Conservation (phyloP, 2,888 invertebrate genomes). For the Drosophila mimica region DNA sequence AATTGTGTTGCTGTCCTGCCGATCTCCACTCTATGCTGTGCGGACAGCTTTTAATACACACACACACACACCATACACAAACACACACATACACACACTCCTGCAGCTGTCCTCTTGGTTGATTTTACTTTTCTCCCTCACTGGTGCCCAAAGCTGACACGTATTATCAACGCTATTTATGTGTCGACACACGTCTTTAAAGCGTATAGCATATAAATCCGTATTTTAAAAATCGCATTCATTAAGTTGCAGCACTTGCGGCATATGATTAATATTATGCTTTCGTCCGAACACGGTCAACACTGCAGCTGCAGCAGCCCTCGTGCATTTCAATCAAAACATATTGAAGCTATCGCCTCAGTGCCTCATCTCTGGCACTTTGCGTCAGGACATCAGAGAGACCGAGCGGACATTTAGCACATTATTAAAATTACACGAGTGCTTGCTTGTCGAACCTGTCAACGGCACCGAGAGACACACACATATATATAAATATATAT, state of each 20-base stretch:
- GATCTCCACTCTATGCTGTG: slow-evolving; percentile 36
- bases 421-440: slow-evolving; percentile 76
- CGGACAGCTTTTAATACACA: slow-evolving; percentile 58
- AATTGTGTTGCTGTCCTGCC: slow-evolving; percentile 31
- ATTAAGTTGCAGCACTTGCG: slow-evolving; percentile 55
- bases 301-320: slow-evolving; percentile 29
- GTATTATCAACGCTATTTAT: slow-evolving; percentile 75
- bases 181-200: slow-evolving; percentile 57
- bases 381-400: slow-evolving; percentile 23
- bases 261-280: slow-evolving; percentile 72
- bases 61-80: not conserved
- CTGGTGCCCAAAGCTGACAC: slow-evolving; percentile 64
- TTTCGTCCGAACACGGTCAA: slow-evolving; percentile 42
- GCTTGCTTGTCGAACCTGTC: slow-evolving; percentile 36
- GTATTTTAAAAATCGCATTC: slow-evolving; percentile 52
- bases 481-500: not conserved
- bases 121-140: slow-evolving; percentile 27
- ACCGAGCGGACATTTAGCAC: slow-evolving; percentile 70
- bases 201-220: slow-evolving; percentile 7
- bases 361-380: slow-evolving; percentile 58
- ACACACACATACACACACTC: slow-evolving; percentile 20
- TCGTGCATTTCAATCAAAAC: slow-evolving; percentile 22
- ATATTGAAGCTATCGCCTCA: slow-evolving; percentile 38
- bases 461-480: slow-evolving; percentile 3
- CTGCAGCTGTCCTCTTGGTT: slow-evolving; percentile 16